Percentiles rank a stretch among this genome's conserved stretches.
These are phyloP conservation scores for Carabus problematicus DNA, from an alignment of 2,888 invertebrate species.

Conservation along the genomic window DNA sequence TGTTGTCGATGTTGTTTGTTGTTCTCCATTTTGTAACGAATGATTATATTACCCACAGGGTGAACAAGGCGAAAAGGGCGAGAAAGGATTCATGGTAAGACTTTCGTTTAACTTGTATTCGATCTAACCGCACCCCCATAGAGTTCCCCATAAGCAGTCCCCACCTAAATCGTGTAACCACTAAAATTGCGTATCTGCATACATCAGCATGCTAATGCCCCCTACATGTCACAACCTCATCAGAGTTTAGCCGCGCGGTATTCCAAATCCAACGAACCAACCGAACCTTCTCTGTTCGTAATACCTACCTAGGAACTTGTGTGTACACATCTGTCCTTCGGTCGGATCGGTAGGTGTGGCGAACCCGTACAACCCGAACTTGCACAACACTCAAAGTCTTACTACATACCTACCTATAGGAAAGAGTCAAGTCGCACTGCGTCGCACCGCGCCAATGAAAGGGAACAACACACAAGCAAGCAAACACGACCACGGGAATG, in stretches of 20 bases:
- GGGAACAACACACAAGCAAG: slow-evolving; percentile 4
- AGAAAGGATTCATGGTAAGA: slow-evolving; percentile 78
- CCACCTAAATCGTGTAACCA: slow-evolving; percentile 45
- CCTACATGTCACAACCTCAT: slow-evolving; percentile 42
- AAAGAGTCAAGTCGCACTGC: not conserved
- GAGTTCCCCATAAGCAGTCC: slow-evolving; percentile 43
- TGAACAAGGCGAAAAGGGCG: slow-evolving; percentile 76
- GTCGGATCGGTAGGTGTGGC: slow-evolving; percentile 13
- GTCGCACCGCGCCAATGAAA: not conserved
- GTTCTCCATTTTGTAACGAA: slow-evolving; percentile 2
- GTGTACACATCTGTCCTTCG: not conserved
- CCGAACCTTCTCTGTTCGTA: not conserved
- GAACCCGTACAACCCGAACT: slow-evolving; percentile 10
- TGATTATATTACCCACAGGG: slow-evolving; percentile 65
- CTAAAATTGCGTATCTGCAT: slow-evolving; percentile 49
- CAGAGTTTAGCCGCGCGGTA: slow-evolving; percentile 39
- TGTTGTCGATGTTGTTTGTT: not conserved
- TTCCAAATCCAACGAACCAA: not conserved
- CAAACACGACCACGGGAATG: not conserved
- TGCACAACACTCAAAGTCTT: not conserved
- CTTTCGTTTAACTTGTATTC: slow-evolving; percentile 41
- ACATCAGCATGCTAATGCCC: slow-evolving; percentile 52
- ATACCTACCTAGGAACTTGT: not conserved
- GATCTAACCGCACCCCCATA: slow-evolving; percentile 30
- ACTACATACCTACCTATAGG: not conserved